A percentile compares a stretch with the other conserved stretches of the same genome.
Conservation (phyloP, 2,888 invertebrate genomes). For the Agrotis exclamationis region DNA sequence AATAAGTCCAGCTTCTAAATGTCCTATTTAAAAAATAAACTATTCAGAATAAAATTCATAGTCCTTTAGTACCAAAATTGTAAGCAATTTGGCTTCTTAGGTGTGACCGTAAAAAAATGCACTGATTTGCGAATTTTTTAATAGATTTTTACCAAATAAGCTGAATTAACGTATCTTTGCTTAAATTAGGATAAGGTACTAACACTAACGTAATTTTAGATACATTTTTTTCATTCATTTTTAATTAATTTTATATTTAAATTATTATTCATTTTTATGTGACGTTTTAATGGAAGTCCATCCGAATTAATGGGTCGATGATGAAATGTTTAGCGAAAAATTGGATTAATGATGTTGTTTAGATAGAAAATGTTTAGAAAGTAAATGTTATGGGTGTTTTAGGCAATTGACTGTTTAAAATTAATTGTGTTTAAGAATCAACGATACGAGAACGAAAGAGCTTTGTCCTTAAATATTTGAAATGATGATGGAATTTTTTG, state of each 20-base stretch:
- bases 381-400: constrained; percentile 28
- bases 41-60: constrained; percentile 51
- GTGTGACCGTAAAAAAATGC: constrained; percentile 63
- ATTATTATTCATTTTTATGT: constrained; percentile 59
- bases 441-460: not conserved
- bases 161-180: constrained; percentile 68
- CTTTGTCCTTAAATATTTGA: not conserved
- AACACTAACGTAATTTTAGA: constrained; percentile 61
- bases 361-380: constrained; percentile 40
- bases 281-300: constrained; percentile 41
- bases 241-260: constrained; percentile 58
- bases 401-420: constrained; percentile 3
- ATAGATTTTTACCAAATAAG: constrained; percentile 75
- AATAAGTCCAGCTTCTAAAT: constrained; percentile 14
- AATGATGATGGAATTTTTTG: too few species aligned
- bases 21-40: constrained; percentile 31
- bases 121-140: constrained; percentile 68
- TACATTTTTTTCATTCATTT: constrained; percentile 45
- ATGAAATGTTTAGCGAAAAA: constrained; percentile 26
- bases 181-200: constrained; percentile 73
- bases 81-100: constrained; percentile 82
- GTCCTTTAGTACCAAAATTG: constrained; percentile 52
- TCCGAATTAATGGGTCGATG: constrained; percentile 34
- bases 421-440: constrained; percentile 1
- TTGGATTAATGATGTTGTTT: constrained; percentile 53